phyloP scores from a whole-genome alignment of 2,888 invertebrate species.

The Chalcis sispes region DNA sequence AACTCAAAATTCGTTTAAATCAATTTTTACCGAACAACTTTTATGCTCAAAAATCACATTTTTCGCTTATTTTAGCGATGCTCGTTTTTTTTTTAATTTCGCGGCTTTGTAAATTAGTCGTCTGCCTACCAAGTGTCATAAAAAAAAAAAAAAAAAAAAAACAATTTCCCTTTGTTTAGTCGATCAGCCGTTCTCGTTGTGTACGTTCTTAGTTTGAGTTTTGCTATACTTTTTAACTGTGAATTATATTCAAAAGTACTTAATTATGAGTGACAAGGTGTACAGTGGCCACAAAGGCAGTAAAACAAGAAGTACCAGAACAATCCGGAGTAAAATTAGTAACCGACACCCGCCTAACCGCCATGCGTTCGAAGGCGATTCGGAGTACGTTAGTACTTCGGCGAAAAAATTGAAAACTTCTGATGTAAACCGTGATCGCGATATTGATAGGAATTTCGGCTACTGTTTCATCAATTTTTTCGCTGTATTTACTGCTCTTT shows the following conservation, averaged over 20 bases:
- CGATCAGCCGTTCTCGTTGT: background rate
- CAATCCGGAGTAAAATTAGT: slow-evolving; percentile 16
- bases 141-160: too few species aligned
- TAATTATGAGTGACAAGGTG: slow-evolving; percentile 14
- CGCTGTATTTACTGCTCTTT: slow-evolving; percentile 57
- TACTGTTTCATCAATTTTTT: slow-evolving; percentile 58
- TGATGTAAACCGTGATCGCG: slow-evolving; percentile 47
- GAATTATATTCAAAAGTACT: slow-evolving; percentile 17
- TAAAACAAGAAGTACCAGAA: slow-evolving; percentile 15
- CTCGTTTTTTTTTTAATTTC: too few species aligned
- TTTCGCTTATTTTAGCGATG: too few species aligned
- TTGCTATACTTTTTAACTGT: slow-evolving; percentile 17
- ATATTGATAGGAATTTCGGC: slow-evolving; percentile 53
- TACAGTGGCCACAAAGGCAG: slow-evolving; percentile 18
- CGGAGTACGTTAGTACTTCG: slow-evolving; percentile 52
- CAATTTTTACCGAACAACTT: too few species aligned
- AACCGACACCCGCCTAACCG: too few species aligned
- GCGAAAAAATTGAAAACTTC: slow-evolving; percentile 56
- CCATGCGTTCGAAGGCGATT: too few species aligned
- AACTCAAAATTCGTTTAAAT: too few species aligned
- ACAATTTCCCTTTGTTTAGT: background rate
- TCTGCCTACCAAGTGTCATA: too few species aligned
- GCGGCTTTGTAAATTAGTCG: too few species aligned
- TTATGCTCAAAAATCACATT: too few species aligned
- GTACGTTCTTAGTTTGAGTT: background rate